Conservation (phyloP, 2,113 vertebrate genomes). For the Calidris pugnax region DNA sequence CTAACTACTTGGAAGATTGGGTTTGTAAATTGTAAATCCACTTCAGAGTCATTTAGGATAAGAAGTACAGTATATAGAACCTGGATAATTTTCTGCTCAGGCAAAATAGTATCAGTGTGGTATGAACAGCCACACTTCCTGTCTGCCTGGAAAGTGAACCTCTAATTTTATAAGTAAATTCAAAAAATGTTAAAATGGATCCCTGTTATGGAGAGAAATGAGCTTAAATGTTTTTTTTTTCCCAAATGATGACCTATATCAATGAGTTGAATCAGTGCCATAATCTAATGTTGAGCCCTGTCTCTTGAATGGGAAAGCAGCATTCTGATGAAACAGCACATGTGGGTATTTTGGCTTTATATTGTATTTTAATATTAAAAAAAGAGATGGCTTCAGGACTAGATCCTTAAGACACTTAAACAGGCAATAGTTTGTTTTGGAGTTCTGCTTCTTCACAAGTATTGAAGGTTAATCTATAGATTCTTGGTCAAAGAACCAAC, state of each 20-base stretch:
- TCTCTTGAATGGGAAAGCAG: not conserved
- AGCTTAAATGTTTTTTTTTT: not conserved
- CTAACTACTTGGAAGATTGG: not conserved
- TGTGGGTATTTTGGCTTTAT: not conserved
- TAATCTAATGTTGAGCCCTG: not conserved
- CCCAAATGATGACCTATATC: not conserved
- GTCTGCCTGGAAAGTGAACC: not conserved
- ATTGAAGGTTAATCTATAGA: not conserved
- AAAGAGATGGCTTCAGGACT: not conserved
- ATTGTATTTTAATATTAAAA: not conserved
- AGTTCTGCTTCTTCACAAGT: not conserved
- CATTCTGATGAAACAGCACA: not conserved
- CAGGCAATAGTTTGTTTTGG: not conserved
- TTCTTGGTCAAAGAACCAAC: not conserved
- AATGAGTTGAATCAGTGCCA: not conserved
- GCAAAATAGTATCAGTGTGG: not conserved
- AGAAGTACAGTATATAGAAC: not conserved
- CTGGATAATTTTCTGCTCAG: not conserved
- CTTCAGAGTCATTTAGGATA: not conserved
- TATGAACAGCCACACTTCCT: not conserved
- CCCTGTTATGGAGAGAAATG: not conserved
- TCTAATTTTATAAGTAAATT: not conserved
- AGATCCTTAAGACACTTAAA: not conserved
- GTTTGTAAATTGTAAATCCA: not conserved
- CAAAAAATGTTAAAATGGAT: not conserved